These are phyloP conservation scores for Prenolepis imparis DNA, from an alignment of 2,888 invertebrate species.

Conservation along the genomic window DNA sequence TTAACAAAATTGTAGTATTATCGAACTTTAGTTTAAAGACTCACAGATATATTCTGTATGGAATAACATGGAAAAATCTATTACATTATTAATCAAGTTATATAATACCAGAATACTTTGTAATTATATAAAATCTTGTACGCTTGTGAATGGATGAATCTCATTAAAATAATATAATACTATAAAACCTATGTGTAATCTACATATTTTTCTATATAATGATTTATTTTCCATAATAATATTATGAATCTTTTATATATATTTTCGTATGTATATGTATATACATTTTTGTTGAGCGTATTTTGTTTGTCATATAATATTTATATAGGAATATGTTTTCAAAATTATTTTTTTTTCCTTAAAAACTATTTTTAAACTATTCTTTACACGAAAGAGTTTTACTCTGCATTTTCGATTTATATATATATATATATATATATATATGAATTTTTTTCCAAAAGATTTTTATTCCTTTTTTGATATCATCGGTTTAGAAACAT, in stretches of 20 bases:
- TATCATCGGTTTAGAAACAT: neutral
- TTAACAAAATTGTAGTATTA: constrained; percentile 29
- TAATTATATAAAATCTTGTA: constrained; percentile 75
- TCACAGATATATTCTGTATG: constrained; percentile 24
- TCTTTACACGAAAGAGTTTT: neutral
- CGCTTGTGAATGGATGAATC: constrained; percentile 79
- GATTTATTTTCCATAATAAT: neutral
- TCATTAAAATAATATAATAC: constrained; percentile 76
- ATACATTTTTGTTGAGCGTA: too few species aligned
- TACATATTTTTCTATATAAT: constrained; percentile 6
- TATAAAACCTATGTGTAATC: constrained; percentile 28
- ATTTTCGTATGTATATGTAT: neutral
- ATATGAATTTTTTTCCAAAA: neutral
- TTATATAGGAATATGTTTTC: neutral
- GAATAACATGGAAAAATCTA: constrained; percentile 38
- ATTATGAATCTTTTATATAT: constrained; percentile 5
- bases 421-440: too few species aligned
- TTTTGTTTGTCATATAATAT: too few species aligned
- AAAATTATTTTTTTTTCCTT: neutral
- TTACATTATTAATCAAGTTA: constrained; percentile 48
- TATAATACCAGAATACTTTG: constrained; percentile 58
- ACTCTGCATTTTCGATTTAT: neutral
- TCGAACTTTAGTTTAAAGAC: constrained; percentile 41
- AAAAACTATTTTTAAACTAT: neutral
- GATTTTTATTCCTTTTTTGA: neutral